Conservation (phyloP, 2,888 invertebrate genomes). For the Scrobipalpa atriplicella region DNA sequence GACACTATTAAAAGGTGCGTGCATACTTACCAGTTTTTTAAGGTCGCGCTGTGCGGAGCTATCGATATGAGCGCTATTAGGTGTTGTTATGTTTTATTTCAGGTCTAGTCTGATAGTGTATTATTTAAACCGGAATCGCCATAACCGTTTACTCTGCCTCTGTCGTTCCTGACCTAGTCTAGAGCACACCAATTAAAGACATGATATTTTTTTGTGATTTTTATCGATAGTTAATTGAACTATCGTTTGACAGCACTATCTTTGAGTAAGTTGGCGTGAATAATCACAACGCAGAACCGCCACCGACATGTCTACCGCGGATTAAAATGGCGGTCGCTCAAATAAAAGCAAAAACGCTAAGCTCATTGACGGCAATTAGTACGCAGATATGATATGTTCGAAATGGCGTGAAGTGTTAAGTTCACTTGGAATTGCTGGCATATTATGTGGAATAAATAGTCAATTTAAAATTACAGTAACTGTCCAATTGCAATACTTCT, state of each 20-base stretch:
- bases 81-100: too few relatives aligned
- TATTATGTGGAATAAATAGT: background rate
- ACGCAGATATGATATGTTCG: slow-evolving; percentile 31
- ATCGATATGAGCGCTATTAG: too few relatives aligned
- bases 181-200: too few relatives aligned
- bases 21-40: too few relatives aligned
- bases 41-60: too few relatives aligned
- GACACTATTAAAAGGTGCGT: too few relatives aligned
- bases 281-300: slow-evolving; percentile 65
- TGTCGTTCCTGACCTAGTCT: too few relatives aligned
- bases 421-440: background rate
- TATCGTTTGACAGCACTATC: background rate
- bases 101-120: too few relatives aligned
- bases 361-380: slow-evolving; percentile 41
- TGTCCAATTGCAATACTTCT: too few relatives aligned
- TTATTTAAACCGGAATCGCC: too few relatives aligned
- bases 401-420: background rate
- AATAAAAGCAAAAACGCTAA: slow-evolving; percentile 31
- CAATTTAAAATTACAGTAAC: background rate
- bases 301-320: slow-evolving; percentile 55
- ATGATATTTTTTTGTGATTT: background rate
- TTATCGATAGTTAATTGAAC: background rate
- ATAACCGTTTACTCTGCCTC: too few relatives aligned
- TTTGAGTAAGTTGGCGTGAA: slow-evolving; percentile 67
- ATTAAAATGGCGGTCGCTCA: slow-evolving; percentile 45